A percentile compares a stretch with the other conserved stretches of the same genome.
Evolutionary conservation across 2,888 invertebrate genomes (phyloP).

Genomic region (Plagodis dolabraria): DNA sequence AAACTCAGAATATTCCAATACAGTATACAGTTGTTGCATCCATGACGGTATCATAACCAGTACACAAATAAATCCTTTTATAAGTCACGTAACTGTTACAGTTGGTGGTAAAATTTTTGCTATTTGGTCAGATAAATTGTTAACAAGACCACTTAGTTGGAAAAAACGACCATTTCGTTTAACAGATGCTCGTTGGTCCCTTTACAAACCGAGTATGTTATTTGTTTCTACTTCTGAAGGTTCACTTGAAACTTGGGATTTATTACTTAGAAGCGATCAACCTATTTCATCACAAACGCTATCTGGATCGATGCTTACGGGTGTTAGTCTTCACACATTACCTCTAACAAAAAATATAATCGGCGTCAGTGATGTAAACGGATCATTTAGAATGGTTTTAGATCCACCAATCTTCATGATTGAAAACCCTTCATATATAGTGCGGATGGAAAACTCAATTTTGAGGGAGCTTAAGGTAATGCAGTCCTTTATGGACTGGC

Average conservation of each 20-base stretch:
- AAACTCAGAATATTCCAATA: constrained; percentile 84
- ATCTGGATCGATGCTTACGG: constrained; percentile 88
- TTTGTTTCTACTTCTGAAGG: constrained; percentile 90
- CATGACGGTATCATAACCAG: constrained; percentile 90
- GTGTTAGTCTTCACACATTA: constrained; percentile 85
- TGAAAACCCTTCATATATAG: constrained; percentile 67
- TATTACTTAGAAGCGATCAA: constrained; percentile 88
- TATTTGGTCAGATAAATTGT: constrained; percentile 89
- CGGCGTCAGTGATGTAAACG: constrained; percentile 88
- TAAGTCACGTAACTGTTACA: constrained; percentile 86
- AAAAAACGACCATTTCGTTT: constrained; percentile 84
- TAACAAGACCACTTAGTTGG: constrained; percentile 87
- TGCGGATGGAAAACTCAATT: constrained; percentile 74
- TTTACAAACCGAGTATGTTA: constrained; percentile 88
- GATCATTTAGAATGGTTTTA: constrained; percentile 87
- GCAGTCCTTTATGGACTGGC: constrained; percentile 84
- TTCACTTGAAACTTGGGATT: constrained; percentile 92
- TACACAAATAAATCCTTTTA: constrained; percentile 86
- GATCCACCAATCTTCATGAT: constrained; percentile 83
- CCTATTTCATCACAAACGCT: constrained; percentile 87
- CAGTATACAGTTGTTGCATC: constrained; percentile 77
- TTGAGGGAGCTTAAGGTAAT: constrained; percentile 82
- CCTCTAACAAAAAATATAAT: constrained; percentile 85
- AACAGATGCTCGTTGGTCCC: constrained; percentile 90
- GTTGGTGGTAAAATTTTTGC: constrained; percentile 91